phyloP scores from a whole-genome alignment of 2,113 vertebrate species.

The Cavia porcellus region DNA sequence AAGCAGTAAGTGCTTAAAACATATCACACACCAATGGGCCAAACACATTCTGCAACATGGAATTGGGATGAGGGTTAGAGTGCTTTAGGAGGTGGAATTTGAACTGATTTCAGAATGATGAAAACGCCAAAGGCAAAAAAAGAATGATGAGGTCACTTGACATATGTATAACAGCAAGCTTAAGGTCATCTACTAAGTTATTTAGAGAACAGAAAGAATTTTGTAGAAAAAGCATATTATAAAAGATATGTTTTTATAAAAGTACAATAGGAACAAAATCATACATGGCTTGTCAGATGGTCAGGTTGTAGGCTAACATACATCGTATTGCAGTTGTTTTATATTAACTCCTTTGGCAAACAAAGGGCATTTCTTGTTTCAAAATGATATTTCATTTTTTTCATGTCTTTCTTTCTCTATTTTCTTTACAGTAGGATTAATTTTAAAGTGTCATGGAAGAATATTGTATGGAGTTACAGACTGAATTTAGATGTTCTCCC shows the following conservation, averaged over 20 bases:
- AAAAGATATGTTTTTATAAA: background rate
- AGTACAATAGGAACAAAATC: background rate
- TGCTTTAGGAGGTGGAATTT: background rate
- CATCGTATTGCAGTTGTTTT: no score
- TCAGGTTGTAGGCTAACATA: background rate
- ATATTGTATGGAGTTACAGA: background rate
- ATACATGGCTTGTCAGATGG: background rate
- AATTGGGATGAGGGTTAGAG: background rate
- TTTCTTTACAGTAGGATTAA: background rate
- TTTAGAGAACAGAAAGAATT: background rate
- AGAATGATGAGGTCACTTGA: background rate
- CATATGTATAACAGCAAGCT: background rate
- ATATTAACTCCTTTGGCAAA: accelerated
- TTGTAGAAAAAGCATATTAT: background rate
- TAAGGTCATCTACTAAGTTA: background rate
- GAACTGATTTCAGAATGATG: background rate
- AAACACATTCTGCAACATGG: background rate
- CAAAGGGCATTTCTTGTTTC: background rate
- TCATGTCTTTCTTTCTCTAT: background rate
- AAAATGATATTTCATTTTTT: background rate
- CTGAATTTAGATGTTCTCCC: background rate
- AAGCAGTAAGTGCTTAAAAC: background rate
- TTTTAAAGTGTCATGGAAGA: background rate
- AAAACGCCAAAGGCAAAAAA: background rate
- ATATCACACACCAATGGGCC: background rate